Evolutionary conservation across 2,113 vertebrate species (phyloP).

Genomic region (Aleadryas rufinucha): DNA sequence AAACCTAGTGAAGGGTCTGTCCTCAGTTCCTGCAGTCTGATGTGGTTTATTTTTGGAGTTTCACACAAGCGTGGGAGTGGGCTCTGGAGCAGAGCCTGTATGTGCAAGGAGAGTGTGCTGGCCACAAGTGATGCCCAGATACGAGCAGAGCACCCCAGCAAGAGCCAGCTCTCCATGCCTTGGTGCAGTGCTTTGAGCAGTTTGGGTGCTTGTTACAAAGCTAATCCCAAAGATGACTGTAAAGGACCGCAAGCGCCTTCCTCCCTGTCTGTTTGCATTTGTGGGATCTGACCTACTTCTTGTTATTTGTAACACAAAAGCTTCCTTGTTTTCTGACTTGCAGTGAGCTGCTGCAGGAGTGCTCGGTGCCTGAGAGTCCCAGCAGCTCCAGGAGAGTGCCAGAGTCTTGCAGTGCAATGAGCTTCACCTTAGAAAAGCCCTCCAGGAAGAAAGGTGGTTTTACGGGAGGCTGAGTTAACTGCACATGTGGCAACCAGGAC

Average conservation of each 20-base stretch:
- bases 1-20: background rate
- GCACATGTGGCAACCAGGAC: fast-evolving
- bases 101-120: fast-evolving
- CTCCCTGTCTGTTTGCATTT: conserved; percentile 37
- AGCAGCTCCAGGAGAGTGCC: background rate
- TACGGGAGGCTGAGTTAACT: background rate
- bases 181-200: background rate
- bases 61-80: background rate
- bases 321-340: background rate
- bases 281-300: conserved; percentile 55
- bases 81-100: background rate
- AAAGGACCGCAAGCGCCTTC: background rate
- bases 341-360: background rate
- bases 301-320: background rate
- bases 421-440: background rate
- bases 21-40: background rate
- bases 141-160: fast-evolving
- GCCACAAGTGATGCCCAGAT: fast-evolving
- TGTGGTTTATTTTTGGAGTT: background rate
- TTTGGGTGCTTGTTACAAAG: background rate
- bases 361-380: background rate
- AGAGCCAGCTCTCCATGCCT: background rate
- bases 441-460: background rate
- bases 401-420: fast-evolving
- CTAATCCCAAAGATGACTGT: background rate